Percentiles rank a stretch among this genome's conserved stretches.
phyloP scores from a whole-genome alignment of 2,797 vertebrate genomes.

The Pagetopsis macropterus region DNA sequence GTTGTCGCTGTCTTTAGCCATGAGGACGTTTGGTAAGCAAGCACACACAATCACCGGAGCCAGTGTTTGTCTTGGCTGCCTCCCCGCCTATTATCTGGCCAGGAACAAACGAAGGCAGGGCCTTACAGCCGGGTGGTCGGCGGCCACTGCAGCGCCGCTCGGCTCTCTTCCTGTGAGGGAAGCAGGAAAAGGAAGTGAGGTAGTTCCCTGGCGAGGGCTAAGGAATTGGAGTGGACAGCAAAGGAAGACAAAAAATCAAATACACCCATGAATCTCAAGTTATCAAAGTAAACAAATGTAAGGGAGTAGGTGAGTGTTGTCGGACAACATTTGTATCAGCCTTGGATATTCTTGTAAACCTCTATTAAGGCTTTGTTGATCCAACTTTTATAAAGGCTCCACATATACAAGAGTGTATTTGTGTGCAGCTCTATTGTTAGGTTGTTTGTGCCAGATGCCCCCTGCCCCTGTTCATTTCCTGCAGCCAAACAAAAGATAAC shows the following conservation, averaged over 20 bases:
- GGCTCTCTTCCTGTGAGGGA: slow-evolving; percentile 75
- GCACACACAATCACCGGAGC: slow-evolving; percentile 74
- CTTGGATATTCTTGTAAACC: slow-evolving; percentile 21
- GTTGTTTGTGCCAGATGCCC: slow-evolving; percentile 69
- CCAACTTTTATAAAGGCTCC: slow-evolving; percentile 6
- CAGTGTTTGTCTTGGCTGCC: slow-evolving; percentile 80
- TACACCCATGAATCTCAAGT: slow-evolving; percentile 12
- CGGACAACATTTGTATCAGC: slow-evolving; percentile 31
- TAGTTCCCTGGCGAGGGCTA: slow-evolving; percentile 64
- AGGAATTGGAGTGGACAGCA: slow-evolving; percentile 62
- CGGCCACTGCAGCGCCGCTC: slow-evolving; percentile 57
- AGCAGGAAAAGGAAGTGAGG: slow-evolving; percentile 83
- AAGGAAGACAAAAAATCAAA: slow-evolving; percentile 46
- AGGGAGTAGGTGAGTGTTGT: slow-evolving; percentile 17
- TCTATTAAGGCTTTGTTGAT: slow-evolving; percentile 17
- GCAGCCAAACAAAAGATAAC: slow-evolving; percentile 64
- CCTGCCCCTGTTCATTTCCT: slow-evolving; percentile 65
- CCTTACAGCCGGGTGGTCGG: slow-evolving; percentile 63
- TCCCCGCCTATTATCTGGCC: slow-evolving; percentile 80
- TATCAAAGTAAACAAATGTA: slow-evolving; percentile 28
- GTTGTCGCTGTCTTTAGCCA: slow-evolving; percentile 49
- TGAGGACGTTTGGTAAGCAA: slow-evolving; percentile 50
- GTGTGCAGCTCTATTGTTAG: slow-evolving; percentile 59
- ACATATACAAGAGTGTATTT: slow-evolving; percentile 30
- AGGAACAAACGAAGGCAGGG: slow-evolving; percentile 82